These are phyloP conservation scores for Orcinus orca DNA, from an alignment of 2,113 vertebrate species.

Conservation along the genomic window DNA sequence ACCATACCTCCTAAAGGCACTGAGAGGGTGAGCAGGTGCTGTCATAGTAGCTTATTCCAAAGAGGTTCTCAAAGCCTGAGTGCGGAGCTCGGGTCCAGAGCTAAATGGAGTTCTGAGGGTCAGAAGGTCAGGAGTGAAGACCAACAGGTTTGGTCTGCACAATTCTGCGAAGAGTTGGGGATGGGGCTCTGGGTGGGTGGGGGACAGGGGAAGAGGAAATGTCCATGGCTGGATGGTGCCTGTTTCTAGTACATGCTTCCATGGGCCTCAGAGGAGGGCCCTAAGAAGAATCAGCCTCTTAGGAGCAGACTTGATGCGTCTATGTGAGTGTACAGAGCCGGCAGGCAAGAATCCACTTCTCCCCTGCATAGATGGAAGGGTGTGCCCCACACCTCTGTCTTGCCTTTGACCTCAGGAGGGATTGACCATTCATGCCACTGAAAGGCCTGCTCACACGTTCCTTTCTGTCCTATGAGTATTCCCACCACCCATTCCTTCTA, in stretches of 20 bases:
- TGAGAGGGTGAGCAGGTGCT: background rate
- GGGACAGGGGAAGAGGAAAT: background rate
- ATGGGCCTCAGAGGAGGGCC: background rate
- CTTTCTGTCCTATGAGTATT: background rate
- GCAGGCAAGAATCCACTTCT: background rate
- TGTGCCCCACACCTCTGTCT: background rate
- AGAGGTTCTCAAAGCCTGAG: background rate
- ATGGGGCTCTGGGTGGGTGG: rapidly evolving
- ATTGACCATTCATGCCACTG: background rate
- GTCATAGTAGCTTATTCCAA: background rate
- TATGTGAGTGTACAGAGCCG: background rate
- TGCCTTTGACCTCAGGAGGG: background rate
- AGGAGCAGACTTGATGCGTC: background rate
- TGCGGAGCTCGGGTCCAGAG: background rate
- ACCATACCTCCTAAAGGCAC: background rate
- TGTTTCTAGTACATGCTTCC: background rate
- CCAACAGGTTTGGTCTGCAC: background rate
- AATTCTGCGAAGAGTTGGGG: background rate
- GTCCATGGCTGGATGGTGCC: background rate
- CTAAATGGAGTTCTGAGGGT: background rate
- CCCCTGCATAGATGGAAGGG: background rate
- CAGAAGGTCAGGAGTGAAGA: background rate
- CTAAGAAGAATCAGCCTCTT: background rate
- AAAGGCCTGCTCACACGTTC: background rate
- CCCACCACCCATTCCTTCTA: background rate